Base-by-base conservation (phyloP, 2,888 invertebrate species). In the Drosophila vallismaia region DNA sequence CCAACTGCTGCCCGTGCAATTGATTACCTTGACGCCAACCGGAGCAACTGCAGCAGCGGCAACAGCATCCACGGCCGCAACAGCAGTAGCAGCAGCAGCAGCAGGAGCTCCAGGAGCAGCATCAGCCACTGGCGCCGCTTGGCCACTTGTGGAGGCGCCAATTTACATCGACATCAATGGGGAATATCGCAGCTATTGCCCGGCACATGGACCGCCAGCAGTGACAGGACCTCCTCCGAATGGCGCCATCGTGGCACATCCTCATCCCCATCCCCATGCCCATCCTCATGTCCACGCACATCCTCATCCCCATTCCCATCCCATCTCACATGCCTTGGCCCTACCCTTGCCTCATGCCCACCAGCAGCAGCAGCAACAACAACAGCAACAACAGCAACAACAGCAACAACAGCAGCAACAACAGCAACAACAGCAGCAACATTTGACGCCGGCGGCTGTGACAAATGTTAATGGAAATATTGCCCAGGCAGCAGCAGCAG, bases 111-210 rank as follows among this genome's bases (percentile, higher is more conserved):
- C 74, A 10, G 42, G 58, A 28, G 66, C 55, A 36, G 36, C 64
- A 24, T 36, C 38, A n/a, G 67, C 58, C 80, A 91, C 91, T 81
- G 84, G 84, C 70, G 86, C 88, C 64, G 90, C 89, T 73, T 92
- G 92, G 89, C 92, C 92, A 71, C 86, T 92, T 62, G 91, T 92
- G 66, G 93, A 93, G 70, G 92, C 93, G 40, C 93, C 93, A 67
- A 93, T 94, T 88, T 93, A 93, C 89, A 93, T 94, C 86, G 94
- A 94, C 54, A 93, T 93, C 55, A 93, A 93, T 73, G 94, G 94
- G 77, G 93, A 93, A 77, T 93, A 93, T 64, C 92, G 91, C 71
- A 92, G 92, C 75, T 91, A 88, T 86, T 92, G 92, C 82, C 91
- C 91, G 64, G 90, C 92, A 67, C 91, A 91, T 89, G 91, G 91